Evolutionary conservation across 2,888 invertebrate genomes (phyloP).

Genomic region (Bimastos eiseni): DNA sequence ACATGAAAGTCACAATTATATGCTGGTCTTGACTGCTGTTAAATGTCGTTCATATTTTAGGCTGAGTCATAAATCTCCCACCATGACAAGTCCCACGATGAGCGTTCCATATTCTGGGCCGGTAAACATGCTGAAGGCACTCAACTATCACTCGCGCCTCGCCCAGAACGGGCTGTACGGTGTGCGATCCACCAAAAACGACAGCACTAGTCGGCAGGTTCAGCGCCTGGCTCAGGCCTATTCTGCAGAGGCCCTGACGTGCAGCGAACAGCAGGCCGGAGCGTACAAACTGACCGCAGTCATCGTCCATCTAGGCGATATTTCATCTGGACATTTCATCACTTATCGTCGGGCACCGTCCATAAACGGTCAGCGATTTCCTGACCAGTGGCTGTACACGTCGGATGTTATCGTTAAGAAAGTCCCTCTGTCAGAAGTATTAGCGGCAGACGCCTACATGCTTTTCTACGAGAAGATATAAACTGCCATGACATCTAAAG

Average conservation of each 20-base stretch:
- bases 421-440: constrained; percentile 78
- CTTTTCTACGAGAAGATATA: constrained; percentile 77
- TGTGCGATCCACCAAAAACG: constrained; percentile 36
- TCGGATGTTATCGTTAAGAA: constrained; percentile 83
- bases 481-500: not conserved
- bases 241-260: constrained; percentile 31
- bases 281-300: constrained; percentile 80
- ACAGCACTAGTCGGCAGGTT: constrained; percentile 22
- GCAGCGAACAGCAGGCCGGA: constrained; percentile 58
- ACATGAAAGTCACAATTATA: not conserved
- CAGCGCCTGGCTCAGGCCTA: constrained; percentile 41
- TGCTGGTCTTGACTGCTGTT: not conserved
- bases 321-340: constrained; percentile 89
- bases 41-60: not conserved
- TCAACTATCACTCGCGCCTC: constrained; percentile 55
- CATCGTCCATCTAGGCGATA: constrained; percentile 87
- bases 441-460: constrained; percentile 85
- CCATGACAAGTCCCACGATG: constrained; percentile 25
- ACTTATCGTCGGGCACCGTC: constrained; percentile 76
- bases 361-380: constrained; percentile 49
- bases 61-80: not conserved
- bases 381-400: constrained; percentile 78
- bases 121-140: constrained; percentile 55
- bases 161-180: constrained; percentile 52
- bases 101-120: constrained; percentile 47